Percentiles rank a stretch among this genome's conserved stretches.
phyloP scores from a whole-genome alignment of 2,888 invertebrate species.

The Trypoxylon attenuatum region DNA sequence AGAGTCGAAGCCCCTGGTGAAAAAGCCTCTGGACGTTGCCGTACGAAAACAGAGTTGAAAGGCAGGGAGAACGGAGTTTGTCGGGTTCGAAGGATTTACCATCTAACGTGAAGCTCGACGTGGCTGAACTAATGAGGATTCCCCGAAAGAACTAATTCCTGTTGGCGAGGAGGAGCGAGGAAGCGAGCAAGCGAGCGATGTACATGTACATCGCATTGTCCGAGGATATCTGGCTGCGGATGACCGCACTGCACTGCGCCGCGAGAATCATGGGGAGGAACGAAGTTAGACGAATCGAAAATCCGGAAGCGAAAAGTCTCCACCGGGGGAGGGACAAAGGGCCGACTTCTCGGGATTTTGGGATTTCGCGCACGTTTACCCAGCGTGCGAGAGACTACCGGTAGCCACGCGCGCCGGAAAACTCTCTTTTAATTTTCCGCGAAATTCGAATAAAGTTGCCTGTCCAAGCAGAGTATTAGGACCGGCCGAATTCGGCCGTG shows the following conservation, averaged over 20 bases:
- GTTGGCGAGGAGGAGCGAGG: not conserved
- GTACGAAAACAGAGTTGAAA: too few relatives aligned
- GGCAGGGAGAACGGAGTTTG: too few relatives aligned
- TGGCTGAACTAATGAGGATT: conserved; percentile 5
- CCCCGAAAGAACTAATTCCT: conserved; percentile 9
- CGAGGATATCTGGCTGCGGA: not conserved
- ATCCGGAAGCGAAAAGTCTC: conserved; percentile 41
- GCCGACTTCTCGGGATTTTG: conserved; percentile 41
- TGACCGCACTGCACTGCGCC: too few relatives aligned
- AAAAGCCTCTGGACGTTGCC: too few relatives aligned
- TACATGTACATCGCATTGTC: conserved; percentile 1
- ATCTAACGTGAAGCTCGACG: not conserved
- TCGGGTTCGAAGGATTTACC: too few relatives aligned
- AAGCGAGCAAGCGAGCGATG: too few relatives aligned
- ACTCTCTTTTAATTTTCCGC: conserved; percentile 68
- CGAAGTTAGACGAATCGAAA: conserved; percentile 46
- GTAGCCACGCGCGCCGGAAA: conserved; percentile 41
- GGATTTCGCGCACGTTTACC: conserved; percentile 52
- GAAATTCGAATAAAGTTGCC: conserved; percentile 70
- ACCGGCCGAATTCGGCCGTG: conserved; percentile 43
- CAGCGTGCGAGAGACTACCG: not conserved
- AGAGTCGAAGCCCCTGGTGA: too few relatives aligned
- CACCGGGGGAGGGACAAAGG: conserved; percentile 31
- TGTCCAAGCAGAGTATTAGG: conserved; percentile 64
- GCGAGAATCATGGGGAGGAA: too few relatives aligned